These are phyloP conservation scores for Pandemis heparana DNA, from an alignment of 2,888 invertebrate species.

Conservation along the genomic window DNA sequence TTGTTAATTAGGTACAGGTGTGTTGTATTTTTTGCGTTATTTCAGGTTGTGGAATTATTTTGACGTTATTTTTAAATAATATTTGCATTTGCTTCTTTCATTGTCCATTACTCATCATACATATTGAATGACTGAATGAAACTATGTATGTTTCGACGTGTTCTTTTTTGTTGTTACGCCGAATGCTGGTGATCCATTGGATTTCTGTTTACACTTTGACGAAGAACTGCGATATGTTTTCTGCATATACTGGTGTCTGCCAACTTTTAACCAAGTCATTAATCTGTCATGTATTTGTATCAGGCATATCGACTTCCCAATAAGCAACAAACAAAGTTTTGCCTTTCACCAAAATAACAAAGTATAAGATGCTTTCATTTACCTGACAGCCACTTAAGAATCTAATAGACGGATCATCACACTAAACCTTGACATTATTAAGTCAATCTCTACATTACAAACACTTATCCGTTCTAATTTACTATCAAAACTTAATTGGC, in stretches of 20 bases:
- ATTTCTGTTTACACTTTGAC: too few species aligned
- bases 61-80: background rate
- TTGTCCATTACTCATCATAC: too few species aligned
- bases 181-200: too few species aligned
- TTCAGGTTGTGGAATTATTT: background rate
- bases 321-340: background rate
- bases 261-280: too few species aligned
- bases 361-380: background rate
- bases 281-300: too few species aligned
- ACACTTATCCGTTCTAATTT: constrained; percentile 26
- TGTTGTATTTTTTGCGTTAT: background rate
- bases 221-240: too few species aligned
- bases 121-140: too few species aligned
- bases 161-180: too few species aligned
- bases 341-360: background rate
- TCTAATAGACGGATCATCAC: constrained; percentile 15
- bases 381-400: constrained; percentile 5
- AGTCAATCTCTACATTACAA: constrained; percentile 16
- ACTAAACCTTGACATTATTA: constrained; percentile 22
- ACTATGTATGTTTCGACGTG: too few species aligned
- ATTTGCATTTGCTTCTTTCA: too few species aligned
- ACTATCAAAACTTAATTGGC: constrained; percentile 25
- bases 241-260: too few species aligned
- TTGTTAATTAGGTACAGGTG: background rate
- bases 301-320: too few species aligned